Conservation (phyloP, 2,113 vertebrate genomes). For the Burhinus oedicnemus region DNA sequence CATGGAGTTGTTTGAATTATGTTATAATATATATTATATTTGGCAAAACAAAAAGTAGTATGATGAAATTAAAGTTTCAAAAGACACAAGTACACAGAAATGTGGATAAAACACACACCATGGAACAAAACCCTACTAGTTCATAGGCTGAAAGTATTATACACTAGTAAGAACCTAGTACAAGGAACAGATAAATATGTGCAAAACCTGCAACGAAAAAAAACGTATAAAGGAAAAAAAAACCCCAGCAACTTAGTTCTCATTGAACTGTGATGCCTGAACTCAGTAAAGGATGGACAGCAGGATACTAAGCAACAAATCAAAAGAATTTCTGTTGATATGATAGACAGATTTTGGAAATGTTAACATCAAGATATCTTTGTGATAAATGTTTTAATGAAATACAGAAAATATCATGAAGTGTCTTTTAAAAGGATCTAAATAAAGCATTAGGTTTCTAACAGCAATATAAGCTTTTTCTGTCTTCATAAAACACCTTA, state of each 20-base stretch:
- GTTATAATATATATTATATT: neutral
- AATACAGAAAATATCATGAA: neutral
- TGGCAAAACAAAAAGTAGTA: neutral
- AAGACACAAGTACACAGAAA: neutral
- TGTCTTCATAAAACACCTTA: neutral
- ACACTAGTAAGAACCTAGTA: neutral
- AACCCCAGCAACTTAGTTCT: neutral
- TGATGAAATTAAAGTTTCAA: neutral
- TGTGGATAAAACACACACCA: neutral
- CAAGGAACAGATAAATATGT: neutral
- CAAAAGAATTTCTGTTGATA: neutral
- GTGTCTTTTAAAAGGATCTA: neutral
- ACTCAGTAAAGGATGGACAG: neutral
- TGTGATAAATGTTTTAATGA: neutral
- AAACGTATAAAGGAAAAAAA: neutral
- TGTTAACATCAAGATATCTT: neutral
- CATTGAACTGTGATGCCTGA: neutral
- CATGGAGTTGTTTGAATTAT: neutral
- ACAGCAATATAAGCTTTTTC: fast-evolving
- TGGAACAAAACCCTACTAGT: neutral
- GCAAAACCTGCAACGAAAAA: neutral
- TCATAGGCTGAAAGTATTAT: neutral
- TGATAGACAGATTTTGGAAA: neutral
- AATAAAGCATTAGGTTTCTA: neutral
- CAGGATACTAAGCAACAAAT: neutral